Evolutionary conservation across 2,888 invertebrate species (phyloP).

Genomic region (Mactromeris polynyma): DNA sequence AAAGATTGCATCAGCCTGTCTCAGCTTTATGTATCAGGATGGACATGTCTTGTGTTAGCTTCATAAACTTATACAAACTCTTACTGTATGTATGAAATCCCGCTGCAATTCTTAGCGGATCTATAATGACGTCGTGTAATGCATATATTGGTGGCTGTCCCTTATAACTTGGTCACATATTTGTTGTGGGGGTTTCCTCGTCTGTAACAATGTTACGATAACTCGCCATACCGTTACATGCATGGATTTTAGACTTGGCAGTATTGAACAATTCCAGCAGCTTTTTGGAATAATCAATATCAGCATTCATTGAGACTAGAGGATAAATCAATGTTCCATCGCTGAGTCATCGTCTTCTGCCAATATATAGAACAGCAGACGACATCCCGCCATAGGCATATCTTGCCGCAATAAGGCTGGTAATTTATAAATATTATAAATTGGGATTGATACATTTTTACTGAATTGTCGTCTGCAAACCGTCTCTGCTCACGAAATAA

Average conservation of each 20-base stretch:
- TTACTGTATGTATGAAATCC: too few species aligned
- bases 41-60: too few species aligned
- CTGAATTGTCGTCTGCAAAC: background rate
- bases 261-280: conserved; percentile 5
- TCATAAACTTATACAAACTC: too few species aligned
- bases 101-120: too few species aligned
- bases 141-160: background rate
- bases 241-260: conserved; percentile 9
- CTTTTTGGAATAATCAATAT: conserved; percentile 36
- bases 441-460: background rate
- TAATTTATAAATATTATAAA: background rate
- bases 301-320: conserved; percentile 21
- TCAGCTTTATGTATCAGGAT: background rate
- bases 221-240: background rate
- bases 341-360: conserved; percentile 18
- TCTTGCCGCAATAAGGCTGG: background rate
- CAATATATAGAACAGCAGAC: conserved; percentile 12
- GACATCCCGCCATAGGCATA: background rate
- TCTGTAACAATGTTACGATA: background rate
- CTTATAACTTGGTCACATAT: background rate
- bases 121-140: background rate
- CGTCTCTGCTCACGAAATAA: too few species aligned
- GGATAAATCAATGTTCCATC: conserved; percentile 29
- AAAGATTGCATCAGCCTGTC: background rate
- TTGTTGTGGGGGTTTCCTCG: background rate